phyloP scores from a whole-genome alignment of 2,888 invertebrate genomes.

The Drosophila stalkeri region DNA sequence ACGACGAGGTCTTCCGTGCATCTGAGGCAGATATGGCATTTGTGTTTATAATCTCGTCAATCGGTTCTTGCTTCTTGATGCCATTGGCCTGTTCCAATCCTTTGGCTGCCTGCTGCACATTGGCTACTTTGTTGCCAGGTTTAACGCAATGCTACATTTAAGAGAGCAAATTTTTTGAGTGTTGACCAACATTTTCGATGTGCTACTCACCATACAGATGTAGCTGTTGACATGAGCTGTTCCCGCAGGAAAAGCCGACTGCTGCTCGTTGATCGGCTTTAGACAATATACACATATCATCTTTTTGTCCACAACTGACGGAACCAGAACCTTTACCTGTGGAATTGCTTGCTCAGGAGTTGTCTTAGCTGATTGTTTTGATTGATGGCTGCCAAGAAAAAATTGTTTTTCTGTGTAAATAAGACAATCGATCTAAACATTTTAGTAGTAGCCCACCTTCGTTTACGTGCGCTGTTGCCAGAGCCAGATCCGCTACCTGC shows the following conservation, averaged over 20 bases:
- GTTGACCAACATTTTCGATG: neutral
- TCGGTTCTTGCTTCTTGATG: constrained; percentile 9
- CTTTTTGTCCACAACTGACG: constrained; percentile 2
- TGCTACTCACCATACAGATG: constrained; percentile 23
- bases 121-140: neutral
- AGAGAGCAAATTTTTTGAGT: neutral
- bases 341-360: neutral
- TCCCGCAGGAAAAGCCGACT: constrained; percentile 6
- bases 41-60: constrained; percentile 14
- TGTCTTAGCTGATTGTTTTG: constrained; percentile 15
- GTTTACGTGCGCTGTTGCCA: constrained; percentile 39
- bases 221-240: constrained; percentile 2
- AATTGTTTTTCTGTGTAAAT: neutral
- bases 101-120: neutral
- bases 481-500: constrained; percentile 25
- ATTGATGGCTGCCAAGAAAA: neutral
- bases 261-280: constrained; percentile 17
- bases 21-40: neutral
- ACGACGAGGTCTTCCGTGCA: neutral
- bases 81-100: constrained; percentile 9
- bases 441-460: constrained; percentile 31
- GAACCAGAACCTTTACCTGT: neutral
- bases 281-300: constrained; percentile 33
- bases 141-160: constrained; percentile 23
- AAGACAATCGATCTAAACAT: no score